A percentile compares a stretch with the other conserved stretches of the same genome.
These are phyloP conservation scores for Xiphophorus birchmanni DNA, from an alignment of 2,797 vertebrate genomes.

Conservation along the genomic window DNA sequence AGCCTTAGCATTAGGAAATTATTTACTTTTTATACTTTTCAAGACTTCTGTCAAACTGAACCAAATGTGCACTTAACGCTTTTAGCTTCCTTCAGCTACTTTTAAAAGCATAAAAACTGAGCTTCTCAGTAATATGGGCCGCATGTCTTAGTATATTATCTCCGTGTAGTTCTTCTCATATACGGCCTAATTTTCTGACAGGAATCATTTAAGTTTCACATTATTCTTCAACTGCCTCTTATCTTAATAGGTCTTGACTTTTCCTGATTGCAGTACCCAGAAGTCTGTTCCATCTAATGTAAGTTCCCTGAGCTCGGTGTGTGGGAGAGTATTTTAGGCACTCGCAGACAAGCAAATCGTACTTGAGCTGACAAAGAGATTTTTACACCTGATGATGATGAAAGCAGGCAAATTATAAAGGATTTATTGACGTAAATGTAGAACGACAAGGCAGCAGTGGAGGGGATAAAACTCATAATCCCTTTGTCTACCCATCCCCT, in stretches of 20 bases:
- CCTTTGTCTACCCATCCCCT: conserved; percentile 20
- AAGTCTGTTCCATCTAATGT: conserved; percentile 38
- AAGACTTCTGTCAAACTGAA: not conserved
- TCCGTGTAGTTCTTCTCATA: conserved; percentile 43
- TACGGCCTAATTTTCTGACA: conserved; percentile 56
- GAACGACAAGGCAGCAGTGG: conserved; percentile 35
- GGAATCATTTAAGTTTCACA: conserved; percentile 60
- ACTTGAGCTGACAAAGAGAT: conserved; percentile 46
- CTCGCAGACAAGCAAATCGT: conserved; percentile 28
- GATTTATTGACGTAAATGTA: conserved; percentile 45
- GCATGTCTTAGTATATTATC: conserved; percentile 37
- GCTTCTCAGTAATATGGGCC: not conserved
- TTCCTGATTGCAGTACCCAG: conserved; percentile 52
- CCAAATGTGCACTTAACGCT: not conserved
- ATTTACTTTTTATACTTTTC: not conserved
- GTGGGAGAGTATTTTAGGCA: conserved; percentile 28
- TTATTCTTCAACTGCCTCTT: conserved; percentile 63
- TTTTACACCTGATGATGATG: conserved; percentile 61
- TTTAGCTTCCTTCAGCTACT: not conserved
- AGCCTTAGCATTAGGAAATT: not conserved
- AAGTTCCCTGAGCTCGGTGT: conserved; percentile 27
- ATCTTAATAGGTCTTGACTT: conserved; percentile 64
- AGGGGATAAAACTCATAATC: conserved; percentile 23
- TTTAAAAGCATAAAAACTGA: not conserved
- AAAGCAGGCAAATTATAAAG: conserved; percentile 52